These are phyloP conservation scores for Periophthalmus magnuspinnatus DNA, from an alignment of 2,797 vertebrate species.

Conservation along the genomic window DNA sequence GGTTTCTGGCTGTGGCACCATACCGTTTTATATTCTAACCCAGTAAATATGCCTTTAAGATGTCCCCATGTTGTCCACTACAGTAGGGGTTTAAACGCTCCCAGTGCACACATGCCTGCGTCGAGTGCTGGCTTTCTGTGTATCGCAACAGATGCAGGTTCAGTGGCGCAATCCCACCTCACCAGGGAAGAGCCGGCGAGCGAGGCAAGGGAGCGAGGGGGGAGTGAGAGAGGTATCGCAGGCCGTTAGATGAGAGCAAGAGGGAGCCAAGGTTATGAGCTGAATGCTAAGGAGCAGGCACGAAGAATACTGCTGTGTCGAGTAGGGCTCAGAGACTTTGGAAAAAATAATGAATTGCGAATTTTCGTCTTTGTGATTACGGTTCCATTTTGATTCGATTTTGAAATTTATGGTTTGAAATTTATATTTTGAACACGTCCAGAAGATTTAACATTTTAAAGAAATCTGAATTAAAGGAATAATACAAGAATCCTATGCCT, in stretches of 20 bases:
- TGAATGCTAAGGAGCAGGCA: constrained; percentile 67
- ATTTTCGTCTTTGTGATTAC: too few relatives aligned
- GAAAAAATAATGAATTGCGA: neutral
- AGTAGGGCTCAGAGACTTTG: constrained; percentile 10
- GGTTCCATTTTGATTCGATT: too few relatives aligned
- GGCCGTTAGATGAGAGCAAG: constrained; percentile 47
- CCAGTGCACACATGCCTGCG: constrained; percentile 9
- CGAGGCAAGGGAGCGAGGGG: constrained; percentile 45
- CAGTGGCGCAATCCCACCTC: constrained; percentile 64
- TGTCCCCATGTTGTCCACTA: constrained; percentile 48
- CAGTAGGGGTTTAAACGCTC: constrained; percentile 52
- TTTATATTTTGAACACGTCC: too few relatives aligned
- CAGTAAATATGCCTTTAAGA: constrained; percentile 43
- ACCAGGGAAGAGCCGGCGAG: constrained; percentile 51
- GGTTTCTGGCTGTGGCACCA: constrained; percentile 15
- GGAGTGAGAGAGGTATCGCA: constrained; percentile 18
- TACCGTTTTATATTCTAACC: constrained; percentile 42
- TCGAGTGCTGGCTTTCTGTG: constrained; percentile 7
- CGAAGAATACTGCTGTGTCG: constrained; percentile 62
- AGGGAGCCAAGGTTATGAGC: constrained; percentile 19
- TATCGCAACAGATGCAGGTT: constrained; percentile 60
- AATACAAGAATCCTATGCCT: too few relatives aligned
- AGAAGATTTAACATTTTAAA: too few relatives aligned
- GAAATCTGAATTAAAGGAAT: too few relatives aligned
- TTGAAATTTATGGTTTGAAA: too few relatives aligned